Base-by-base conservation (phyloP, 2,888 invertebrate species). In the Caenorhabditis virilis region DNA sequence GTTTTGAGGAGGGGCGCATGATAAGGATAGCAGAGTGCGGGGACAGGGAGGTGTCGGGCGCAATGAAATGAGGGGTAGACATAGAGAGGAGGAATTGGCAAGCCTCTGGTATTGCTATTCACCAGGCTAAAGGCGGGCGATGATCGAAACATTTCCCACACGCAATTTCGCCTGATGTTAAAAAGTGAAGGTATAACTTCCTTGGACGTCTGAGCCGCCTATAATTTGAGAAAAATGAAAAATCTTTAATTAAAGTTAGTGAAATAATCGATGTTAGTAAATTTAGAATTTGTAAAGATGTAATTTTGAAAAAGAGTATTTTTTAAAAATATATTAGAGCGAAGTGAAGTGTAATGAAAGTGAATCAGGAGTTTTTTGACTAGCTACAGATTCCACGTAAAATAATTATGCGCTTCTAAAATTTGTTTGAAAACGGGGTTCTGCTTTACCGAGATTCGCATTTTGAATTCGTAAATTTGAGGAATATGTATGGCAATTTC, bases 141-240 rank as follows among this genome's bases (percentile, higher is more conserved):
- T 63, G 63, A 63, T 63, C 46, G 63, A 63, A 43, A 58, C 23
- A 45, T 63, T 55, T 63, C 57, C 63, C 54, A 62, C 53, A 63
- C 63, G 63, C 63, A 63, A 63, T 63, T 63, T 63, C 63, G 23
- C 7, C 63, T 63, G 63, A 63, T 52, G 49, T 42, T 15, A 41
- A 33, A 3, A 20, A 41, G 27, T 63, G 63, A 63, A 57, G 63
- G 56, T 42, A 46, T 50, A 54, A 63, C 63, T 63, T 63, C 63
- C 63, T 63, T 63, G 63, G 63, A 63, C 63, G 63, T 63, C 63
- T 63, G 63, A 63, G 63, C 63, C 63, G 41, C 63, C 63, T 25
- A 15, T 35, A 41, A 46, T 27, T 42, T 39, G 22, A 39, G 13
- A 42, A 11, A 11, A 11, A n/a, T 42, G 4, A 20, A 42, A 23